Base-by-base conservation (phyloP, 2,888 invertebrate species). In the Caenorhabditis sp. region DNA sequence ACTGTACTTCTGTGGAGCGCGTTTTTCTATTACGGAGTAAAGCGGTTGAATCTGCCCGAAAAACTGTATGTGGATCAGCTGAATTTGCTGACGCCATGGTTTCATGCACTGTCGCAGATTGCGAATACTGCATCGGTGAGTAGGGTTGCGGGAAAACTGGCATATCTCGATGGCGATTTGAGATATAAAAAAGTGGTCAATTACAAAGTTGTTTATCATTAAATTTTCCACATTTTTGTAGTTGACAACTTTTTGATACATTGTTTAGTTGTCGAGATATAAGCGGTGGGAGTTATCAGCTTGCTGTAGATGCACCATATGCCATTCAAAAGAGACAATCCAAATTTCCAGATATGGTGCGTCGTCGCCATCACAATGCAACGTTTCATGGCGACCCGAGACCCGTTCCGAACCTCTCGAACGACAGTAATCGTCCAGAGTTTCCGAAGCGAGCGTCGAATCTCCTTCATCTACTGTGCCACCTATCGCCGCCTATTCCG, bases 81-180 rank as follows among this genome's bases (percentile, higher is more conserved):
- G 32, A 88, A 88, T 37, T 15, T 79, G 8, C 50, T 88, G 28
- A 88, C 86, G 2, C 89, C 88, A 0, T 87, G 77, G 56, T 85
- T 90, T 67, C 90, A 90, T 68, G 88, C 82, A 4, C 83, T 88
- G 53, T 86, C 88, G 4, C 90, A 90, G 58, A 86, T 90, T 22
- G 85, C 89, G 1, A 90, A 90, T 47, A 90, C 90, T 24, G 89
- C 90, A 58, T 90, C 90, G 83, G 89, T 89, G 35, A 62, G 86
- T 62, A 55, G 35, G 35, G 35, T 8, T 11, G 35, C n/a, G n/a
- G n/a, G n/a, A n/a, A n/a, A 35, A 5, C 35, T 35, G 35, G 5
- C 40, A 40, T 9, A 9, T 15, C 40, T 15, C 13, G 40, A 40
- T 3, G 13, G 40, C 13, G 3, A 9, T 5, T 15, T 5, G 40